phyloP scores from a whole-genome alignment of 2,888 invertebrate species.

The Polyommatus iphigenia region DNA sequence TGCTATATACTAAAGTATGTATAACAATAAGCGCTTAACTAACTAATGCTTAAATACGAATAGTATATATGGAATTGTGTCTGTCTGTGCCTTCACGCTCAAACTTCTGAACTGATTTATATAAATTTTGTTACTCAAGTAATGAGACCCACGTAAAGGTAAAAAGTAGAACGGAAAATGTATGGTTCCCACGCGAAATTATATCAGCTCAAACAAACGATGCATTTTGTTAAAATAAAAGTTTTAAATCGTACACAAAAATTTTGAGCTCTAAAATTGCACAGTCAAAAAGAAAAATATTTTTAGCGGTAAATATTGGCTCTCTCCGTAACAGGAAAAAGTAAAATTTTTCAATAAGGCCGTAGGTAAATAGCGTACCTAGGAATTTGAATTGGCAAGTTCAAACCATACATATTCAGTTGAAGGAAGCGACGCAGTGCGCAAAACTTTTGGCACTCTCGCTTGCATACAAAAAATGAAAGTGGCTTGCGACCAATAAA shows the following conservation, averaged over 20 bases:
- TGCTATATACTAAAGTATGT: too few species aligned
- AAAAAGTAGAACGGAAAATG: too few species aligned
- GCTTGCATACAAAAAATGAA: slow-evolving; percentile 76
- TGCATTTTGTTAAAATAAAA: too few species aligned
- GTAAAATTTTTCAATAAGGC: slow-evolving; percentile 52
- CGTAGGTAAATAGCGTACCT: slow-evolving; percentile 62
- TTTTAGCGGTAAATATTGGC: background rate
- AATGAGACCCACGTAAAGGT: too few species aligned
- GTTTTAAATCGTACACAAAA: background rate
- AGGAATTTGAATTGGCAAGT: slow-evolving; percentile 73
- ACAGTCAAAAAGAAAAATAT: background rate
- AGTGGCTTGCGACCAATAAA: slow-evolving; percentile 58
- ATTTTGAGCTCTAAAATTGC: background rate
- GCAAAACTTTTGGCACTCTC: slow-evolving; percentile 79
- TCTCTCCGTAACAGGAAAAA: slow-evolving; percentile 42
- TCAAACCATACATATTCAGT: slow-evolving; percentile 72
- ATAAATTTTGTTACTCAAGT: too few species aligned
- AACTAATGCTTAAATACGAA: too few species aligned
- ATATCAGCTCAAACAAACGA: too few species aligned
- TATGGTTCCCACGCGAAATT: too few species aligned
- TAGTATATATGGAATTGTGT: too few species aligned
- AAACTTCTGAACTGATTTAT: too few species aligned
- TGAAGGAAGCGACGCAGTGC: slow-evolving; percentile 69
- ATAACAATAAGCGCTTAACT: too few species aligned
- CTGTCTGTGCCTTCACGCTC: too few species aligned